phyloP scores from a whole-genome alignment of 2,888 invertebrate species.

The Muschampia staudingeri region DNA sequence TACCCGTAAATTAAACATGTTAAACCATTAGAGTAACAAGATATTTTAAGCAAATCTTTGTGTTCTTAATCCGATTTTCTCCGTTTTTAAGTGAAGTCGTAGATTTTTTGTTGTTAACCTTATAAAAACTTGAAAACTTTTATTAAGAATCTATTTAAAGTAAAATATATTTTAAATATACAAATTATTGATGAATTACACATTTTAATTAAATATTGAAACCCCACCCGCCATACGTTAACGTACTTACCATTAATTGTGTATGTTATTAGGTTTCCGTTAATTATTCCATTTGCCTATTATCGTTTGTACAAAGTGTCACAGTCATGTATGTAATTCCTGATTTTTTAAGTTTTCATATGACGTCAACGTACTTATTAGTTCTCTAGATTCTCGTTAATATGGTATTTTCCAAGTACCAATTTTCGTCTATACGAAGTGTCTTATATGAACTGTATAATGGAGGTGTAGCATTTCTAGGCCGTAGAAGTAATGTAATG shows the following conservation, averaged over 20 bases:
- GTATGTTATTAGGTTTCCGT: no score
- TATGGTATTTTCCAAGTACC: neutral
- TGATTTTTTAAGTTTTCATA: neutral
- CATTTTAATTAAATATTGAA: no score
- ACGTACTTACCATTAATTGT: no score
- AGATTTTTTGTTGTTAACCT: neutral
- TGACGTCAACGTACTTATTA: neutral
- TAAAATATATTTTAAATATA: neutral
- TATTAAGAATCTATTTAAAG: neutral
- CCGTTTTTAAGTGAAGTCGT: slow-evolving; percentile 61
- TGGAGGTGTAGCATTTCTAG: neutral
- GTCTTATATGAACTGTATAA: neutral
- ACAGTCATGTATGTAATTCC: no score
- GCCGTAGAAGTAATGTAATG: neutral
- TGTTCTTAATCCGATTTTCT: slow-evolving; percentile 67
- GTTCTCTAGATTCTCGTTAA: neutral
- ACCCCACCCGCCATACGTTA: no score
- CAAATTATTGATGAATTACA: neutral
- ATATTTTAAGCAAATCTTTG: slow-evolving; percentile 84
- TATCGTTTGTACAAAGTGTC: no score
- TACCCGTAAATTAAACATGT: slow-evolving; percentile 76
- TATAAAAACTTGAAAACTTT: neutral
- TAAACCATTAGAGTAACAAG: slow-evolving; percentile 88
- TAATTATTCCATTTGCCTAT: no score
- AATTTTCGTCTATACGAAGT: neutral